A percentile compares a stretch with the other conserved stretches of the same genome.
These are phyloP conservation scores for Felis chaus DNA, from an alignment of 2,113 vertebrate species.

Conservation along the genomic window DNA sequence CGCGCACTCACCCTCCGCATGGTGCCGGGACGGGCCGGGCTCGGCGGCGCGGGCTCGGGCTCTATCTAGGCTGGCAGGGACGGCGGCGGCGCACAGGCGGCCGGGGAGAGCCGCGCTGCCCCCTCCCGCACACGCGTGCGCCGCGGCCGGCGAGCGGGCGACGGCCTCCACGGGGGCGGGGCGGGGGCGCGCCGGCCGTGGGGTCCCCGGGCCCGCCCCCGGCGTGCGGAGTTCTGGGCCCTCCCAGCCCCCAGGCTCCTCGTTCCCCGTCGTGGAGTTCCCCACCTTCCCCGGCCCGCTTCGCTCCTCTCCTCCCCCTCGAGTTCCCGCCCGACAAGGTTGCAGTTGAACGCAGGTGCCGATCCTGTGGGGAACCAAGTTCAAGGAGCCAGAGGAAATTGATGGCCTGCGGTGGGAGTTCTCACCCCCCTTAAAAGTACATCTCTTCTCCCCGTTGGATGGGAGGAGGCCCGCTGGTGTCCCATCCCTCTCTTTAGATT, in stretches of 20 bases:
- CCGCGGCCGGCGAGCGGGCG: background rate
- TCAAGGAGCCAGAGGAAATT: background rate
- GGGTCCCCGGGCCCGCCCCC: background rate
- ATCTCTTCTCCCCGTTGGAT: background rate
- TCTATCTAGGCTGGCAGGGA: too few relatives aligned
- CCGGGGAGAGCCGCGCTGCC: background rate
- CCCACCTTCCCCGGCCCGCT: background rate
- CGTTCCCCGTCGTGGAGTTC: too few relatives aligned
- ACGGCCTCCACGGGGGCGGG: background rate
- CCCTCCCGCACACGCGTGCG: conserved; percentile 56
- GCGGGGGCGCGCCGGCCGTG: background rate
- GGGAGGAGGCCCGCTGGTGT: background rate
- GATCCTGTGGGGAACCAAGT: background rate
- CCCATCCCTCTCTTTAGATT: background rate
- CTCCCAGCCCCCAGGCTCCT: background rate
- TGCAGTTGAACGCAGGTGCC: background rate
- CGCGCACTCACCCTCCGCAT: conserved; percentile 69
- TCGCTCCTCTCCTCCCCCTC: background rate
- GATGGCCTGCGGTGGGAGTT: background rate
- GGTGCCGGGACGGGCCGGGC: background rate
- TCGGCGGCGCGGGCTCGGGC: background rate
- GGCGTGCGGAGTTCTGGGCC: background rate
- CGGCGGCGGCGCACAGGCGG: background rate
- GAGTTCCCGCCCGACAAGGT: background rate
- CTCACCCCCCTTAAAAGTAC: background rate